A percentile compares a stretch with the other conserved stretches of the same genome.
These are phyloP conservation scores for Piprites chloris DNA, from an alignment of 2,113 vertebrate genomes.

Conservation along the genomic window DNA sequence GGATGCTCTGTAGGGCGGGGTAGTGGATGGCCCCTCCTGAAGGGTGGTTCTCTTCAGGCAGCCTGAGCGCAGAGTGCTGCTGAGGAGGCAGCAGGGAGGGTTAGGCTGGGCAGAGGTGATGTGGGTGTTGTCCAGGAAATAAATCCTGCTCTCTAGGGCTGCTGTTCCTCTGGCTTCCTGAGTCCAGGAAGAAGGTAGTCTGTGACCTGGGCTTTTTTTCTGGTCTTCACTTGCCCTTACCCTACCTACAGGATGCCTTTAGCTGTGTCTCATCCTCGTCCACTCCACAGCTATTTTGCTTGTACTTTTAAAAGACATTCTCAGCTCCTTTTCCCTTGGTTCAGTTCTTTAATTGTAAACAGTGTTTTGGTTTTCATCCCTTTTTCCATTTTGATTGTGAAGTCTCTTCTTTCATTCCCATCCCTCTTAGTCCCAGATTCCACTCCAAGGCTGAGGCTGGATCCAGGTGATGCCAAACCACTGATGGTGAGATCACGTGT, in stretches of 20 bases:
- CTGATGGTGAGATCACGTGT: not conserved
- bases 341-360: not conserved
- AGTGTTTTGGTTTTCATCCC: not conserved
- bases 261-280: not conserved
- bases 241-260: not conserved
- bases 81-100: not conserved
- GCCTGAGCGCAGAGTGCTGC: not conserved
- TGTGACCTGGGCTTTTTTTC: not conserved
- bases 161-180: not conserved
- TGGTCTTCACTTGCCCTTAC: not conserved
- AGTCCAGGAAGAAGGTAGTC: not conserved
- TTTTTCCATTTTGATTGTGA: not conserved
- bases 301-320: not conserved
- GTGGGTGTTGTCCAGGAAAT: not conserved
- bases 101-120: not conserved
- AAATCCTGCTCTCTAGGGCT: not conserved
- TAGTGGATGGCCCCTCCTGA: fast-evolving
- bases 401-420: not conserved
- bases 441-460: not conserved
- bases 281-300: not conserved
- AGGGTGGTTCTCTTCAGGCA: not conserved
- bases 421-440: not conserved
- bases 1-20: not conserved
- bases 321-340: not conserved
- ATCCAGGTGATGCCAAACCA: not conserved